These are phyloP conservation scores for Hafferia zeledoni DNA, from an alignment of 2,797 vertebrate species.

Conservation along the genomic window DNA sequence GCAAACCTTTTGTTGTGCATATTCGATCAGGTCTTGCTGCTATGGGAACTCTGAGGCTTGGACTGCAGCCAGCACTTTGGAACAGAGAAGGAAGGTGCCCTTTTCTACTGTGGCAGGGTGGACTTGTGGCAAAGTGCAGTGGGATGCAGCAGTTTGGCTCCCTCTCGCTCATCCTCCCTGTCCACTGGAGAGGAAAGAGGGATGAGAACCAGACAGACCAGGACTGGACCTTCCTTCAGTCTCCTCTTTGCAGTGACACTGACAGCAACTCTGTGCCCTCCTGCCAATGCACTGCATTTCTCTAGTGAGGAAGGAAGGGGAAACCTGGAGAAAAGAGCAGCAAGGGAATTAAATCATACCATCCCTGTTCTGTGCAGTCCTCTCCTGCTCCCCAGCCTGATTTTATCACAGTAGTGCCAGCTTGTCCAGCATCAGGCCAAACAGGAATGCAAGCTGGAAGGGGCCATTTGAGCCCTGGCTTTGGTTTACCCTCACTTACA, in stretches of 20 bases:
- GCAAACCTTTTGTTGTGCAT: not conserved
- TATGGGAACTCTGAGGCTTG: not conserved
- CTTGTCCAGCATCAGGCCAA: not conserved
- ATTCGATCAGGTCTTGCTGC: not conserved
- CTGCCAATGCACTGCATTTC: not conserved
- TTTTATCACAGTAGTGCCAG: not conserved
- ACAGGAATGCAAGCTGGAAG: not conserved
- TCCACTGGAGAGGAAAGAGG: not conserved
- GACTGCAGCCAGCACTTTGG: not conserved
- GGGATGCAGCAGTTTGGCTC: not conserved
- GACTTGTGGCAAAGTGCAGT: not conserved
- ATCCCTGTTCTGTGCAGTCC: not conserved
- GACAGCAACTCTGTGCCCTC: not conserved
- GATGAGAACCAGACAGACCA: not conserved
- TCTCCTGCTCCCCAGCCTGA: not conserved
- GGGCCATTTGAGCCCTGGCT: not conserved
- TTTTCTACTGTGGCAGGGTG: not conserved
- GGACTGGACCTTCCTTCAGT: not conserved
- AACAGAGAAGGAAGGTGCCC: slow-evolving; percentile 7
- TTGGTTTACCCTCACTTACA: not conserved
- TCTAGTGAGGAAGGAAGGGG: not conserved
- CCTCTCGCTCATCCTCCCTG: not conserved
- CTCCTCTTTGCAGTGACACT: not conserved
- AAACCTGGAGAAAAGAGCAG: not conserved
- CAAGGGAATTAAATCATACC: not conserved